Evolutionary conservation across 2,888 invertebrate species (phyloP).

Genomic region (Cryptus armator): DNA sequence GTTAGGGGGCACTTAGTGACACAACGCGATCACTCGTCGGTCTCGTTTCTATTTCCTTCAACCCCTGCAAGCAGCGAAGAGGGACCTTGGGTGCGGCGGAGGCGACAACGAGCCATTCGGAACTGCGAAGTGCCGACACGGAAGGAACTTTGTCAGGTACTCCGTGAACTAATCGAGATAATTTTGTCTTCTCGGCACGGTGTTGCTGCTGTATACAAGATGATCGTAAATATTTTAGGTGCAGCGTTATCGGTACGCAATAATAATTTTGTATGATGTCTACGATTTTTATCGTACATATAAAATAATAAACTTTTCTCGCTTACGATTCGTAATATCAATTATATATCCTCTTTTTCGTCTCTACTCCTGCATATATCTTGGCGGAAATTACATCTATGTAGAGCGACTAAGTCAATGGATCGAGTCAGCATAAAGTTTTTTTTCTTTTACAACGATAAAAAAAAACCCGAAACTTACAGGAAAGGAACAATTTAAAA

Average conservation of each 20-base stretch:
- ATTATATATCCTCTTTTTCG: neutral
- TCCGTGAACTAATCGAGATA: conserved; percentile 33
- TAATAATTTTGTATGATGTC: conserved; percentile 44
- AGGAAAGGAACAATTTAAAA: no score
- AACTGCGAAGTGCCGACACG: conserved; percentile 54
- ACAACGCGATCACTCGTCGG: conserved; percentile 64
- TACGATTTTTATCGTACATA: conserved; percentile 30
- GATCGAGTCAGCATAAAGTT: neutral
- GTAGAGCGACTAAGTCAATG: neutral
- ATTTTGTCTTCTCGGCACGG: conserved; percentile 34
- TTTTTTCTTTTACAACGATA: no score
- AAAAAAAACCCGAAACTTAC: no score
- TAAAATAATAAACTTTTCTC: neutral
- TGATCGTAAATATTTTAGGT: conserved; percentile 35
- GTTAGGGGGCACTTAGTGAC: conserved; percentile 63
- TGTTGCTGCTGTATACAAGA: conserved; percentile 15
- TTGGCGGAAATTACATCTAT: neutral
- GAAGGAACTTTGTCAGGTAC: conserved; percentile 37
- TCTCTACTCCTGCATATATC: neutral
- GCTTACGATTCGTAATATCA: neutral
- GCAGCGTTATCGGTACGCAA: conserved; percentile 40
- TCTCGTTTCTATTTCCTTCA: conserved; percentile 38
- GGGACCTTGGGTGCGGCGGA: conserved; percentile 34
- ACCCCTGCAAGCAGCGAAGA: conserved; percentile 5
- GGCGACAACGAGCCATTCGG: conserved; percentile 53